Evolutionary conservation across 2,797 vertebrate genomes (phyloP), one percentile per base, ranked within the genome.

Genomic region (Notolabrus celidotus): DNA sequence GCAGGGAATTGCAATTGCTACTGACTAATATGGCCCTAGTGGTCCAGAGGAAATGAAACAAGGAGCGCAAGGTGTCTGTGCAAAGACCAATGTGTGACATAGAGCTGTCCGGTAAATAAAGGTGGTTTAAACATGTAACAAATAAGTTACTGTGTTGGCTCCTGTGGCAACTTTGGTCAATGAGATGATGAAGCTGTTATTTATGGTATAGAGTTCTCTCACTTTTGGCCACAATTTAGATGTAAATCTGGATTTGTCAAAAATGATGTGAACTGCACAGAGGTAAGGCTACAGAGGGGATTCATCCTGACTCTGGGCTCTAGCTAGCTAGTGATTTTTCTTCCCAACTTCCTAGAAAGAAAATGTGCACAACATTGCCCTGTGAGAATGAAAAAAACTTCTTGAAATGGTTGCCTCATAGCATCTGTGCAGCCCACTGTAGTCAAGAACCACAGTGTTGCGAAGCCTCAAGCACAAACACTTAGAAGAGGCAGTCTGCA

Each of bases 1-100:
- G 76, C 84, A 62, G 77, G 72, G 79, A 88, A 90, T 84, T 89
- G 76, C 88, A 90, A 90, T 90, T 91, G 81, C 85, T 91, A 91
- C 89, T 91, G 90, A 93, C 89, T 90, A 89, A 88, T 49, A 65
- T 77, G 23, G 60, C 47, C 69, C 64, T 27, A 71, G 80, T 71
- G 87, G 74, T 88, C 83, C 57, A 34, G 67, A 51, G 66, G 77
- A 92, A 92, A 91, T 86, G 60, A 90, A 84, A 88, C 58, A 10
- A 50, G 50, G 81, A 72, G 82, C 10, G 27, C 2, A 8, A 56
- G 49, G 27, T 77, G 84, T 83, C 84, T 16, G 9, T 68, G 51
- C 76, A 67, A 80, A 86, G 76, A 80, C 89, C 80, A 86, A 86
- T 87, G 78, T 29, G 41, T 74, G 79, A 85, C 80, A n/a, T n/a